Conservation (phyloP, 2,797 vertebrate genomes). For the Podarcis lilfordi region DNA sequence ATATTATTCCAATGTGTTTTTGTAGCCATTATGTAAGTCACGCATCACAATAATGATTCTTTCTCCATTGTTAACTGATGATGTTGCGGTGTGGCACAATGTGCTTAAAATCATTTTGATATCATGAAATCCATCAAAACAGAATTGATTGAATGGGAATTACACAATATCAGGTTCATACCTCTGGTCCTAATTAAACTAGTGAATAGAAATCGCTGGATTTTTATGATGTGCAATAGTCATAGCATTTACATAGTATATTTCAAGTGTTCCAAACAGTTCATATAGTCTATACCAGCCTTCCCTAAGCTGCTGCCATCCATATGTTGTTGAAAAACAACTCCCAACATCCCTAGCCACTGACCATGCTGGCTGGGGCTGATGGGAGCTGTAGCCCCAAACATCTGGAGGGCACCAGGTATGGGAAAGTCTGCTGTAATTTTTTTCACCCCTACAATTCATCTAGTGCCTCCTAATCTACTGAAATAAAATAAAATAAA, state of each 20-base stretch:
- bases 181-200: not conserved
- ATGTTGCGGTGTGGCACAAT: not conserved
- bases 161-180: not conserved
- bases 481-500: too few species aligned
- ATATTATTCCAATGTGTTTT: not conserved
- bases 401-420: too few species aligned
- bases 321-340: not conserved
- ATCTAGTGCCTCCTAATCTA: too few species aligned
- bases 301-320: not conserved
- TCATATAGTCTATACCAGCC: not conserved
- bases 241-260: not conserved
- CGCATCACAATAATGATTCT: not conserved
- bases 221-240: not conserved
- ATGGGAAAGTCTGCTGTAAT: too few species aligned
- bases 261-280: not conserved
- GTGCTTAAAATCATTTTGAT: not conserved
- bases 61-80: not conserved
- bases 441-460: too few species aligned
- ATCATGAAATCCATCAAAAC: not conserved
- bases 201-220: not conserved
- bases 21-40: not conserved
- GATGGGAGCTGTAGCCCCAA: too few species aligned
- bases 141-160: not conserved
- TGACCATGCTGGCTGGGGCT: too few species aligned
- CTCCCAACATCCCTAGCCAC: too few species aligned